A percentile compares a stretch with the other conserved stretches of the same genome.
phyloP scores from a whole-genome alignment of 1,140 invertebrate species.

The Leucophenga varia region DNA sequence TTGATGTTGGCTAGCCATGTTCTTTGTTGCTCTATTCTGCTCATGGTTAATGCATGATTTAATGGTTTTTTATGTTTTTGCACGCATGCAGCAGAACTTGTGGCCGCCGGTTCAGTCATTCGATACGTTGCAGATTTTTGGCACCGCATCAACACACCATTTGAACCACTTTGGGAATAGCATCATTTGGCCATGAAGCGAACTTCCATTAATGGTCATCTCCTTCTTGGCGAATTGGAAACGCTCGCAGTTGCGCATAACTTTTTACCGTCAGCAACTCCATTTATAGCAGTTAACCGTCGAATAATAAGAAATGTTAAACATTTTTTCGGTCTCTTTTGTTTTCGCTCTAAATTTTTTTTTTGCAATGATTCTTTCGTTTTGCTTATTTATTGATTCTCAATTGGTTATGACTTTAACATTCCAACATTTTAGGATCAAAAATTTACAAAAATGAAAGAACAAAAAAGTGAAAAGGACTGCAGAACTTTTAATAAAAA shows the following conservation, averaged over 20 bases:
- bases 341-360: too few species aligned
- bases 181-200: conserved; percentile 26
- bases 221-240: conserved; percentile 51
- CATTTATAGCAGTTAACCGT: conserved; percentile 41
- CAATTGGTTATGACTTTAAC: too few species aligned
- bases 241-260: conserved; percentile 40
- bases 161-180: conserved; percentile 18
- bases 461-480: too few species aligned
- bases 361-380: too few species aligned
- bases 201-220: conserved; percentile 47
- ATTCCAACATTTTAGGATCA: too few species aligned
- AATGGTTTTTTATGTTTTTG: conserved; percentile 41
- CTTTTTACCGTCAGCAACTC: conserved; percentile 33
- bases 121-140: too few species aligned
- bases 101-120: conserved; percentile 24
- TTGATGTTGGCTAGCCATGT: background rate
- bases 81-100: conserved; percentile 30
- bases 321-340: too few species aligned
- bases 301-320: too few species aligned
- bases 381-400: too few species aligned
- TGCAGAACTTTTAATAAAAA: too few species aligned
- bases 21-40: conserved; percentile 10
- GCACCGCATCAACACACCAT: conserved; percentile 52
- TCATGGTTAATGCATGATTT: conserved; percentile 54
- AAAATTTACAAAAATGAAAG: too few species aligned